Percentiles rank a stretch among this genome's conserved stretches.
phyloP scores from a whole-genome alignment of 2,888 invertebrate species.

The Operophtera brumata region DNA sequence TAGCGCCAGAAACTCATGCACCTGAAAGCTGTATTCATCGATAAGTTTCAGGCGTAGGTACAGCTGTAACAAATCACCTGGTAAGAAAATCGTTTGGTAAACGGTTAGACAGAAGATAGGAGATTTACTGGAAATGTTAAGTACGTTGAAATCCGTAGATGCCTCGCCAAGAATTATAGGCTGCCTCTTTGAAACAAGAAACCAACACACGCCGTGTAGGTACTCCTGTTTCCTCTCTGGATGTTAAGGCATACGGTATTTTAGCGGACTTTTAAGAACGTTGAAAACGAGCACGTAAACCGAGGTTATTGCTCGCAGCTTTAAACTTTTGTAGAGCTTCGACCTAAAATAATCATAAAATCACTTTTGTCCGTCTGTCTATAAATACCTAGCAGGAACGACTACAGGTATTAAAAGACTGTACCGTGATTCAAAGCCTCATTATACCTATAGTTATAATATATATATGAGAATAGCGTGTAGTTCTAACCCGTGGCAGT shows the following conservation, averaged over 20 bases:
- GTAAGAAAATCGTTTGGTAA: not conserved
- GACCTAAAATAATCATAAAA: no score
- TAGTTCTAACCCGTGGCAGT: no score
- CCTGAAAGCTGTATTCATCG: no score
- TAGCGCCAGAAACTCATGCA: no score
- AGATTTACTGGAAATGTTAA: constrained; percentile 34
- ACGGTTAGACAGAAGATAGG: constrained; percentile 19
- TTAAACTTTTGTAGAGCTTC: constrained; percentile 32
- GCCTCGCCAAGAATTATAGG: constrained; percentile 42
- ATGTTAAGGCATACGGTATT: constrained; percentile 44
- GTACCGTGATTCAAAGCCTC: no score
- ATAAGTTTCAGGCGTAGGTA: no score
- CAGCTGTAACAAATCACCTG: no score
- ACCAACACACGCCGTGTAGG: constrained; percentile 47
- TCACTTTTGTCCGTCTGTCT: no score
- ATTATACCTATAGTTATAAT: no score
- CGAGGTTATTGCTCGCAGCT: constrained; percentile 41
- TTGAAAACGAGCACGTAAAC: constrained; percentile 40
- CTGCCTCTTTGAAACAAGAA: constrained; percentile 49
- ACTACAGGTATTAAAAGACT: no score
- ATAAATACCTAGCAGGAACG: no score
- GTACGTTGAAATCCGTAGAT: constrained; percentile 35
- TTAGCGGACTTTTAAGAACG: constrained; percentile 38
- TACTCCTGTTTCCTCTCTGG: constrained; percentile 47
- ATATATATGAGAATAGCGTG: no score